These are phyloP conservation scores for Macrotus californicus DNA, from an alignment of 2,113 vertebrate species.

Conservation along the genomic window DNA sequence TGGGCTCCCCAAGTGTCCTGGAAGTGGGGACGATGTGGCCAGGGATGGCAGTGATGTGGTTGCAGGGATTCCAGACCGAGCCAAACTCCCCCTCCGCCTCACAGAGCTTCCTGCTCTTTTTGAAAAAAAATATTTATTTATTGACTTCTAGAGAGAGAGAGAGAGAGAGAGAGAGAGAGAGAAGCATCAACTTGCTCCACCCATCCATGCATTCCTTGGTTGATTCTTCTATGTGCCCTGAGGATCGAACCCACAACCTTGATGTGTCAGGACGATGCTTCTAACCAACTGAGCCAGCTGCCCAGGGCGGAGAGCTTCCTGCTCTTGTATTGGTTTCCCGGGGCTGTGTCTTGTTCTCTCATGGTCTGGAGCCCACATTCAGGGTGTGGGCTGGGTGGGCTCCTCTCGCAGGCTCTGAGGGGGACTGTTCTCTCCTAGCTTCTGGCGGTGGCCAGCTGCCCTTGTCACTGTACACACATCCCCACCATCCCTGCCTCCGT, in stretches of 20 bases:
- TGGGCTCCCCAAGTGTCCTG: not conserved
- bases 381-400: not conserved
- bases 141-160: too few species aligned
- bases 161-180: too few species aligned
- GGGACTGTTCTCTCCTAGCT: not conserved
- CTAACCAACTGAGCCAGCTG: too few species aligned
- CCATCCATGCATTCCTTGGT: too few species aligned
- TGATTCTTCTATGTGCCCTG: too few species aligned
- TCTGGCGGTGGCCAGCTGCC: not conserved
- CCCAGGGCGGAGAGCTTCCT: not conserved
- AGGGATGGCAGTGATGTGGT: not conserved
- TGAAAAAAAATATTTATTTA: too few species aligned
- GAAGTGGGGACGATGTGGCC: not conserved
- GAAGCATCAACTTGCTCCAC: too few species aligned
- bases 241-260: too few species aligned
- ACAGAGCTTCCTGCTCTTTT: not conserved
- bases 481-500: rapidly evolving
- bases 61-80: not conserved
- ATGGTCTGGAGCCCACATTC: not conserved
- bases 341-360: not conserved
- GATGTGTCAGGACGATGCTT: too few species aligned
- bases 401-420: not conserved
- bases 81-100: not conserved
- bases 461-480: rapidly evolving
- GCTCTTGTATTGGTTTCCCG: too few species aligned